These are phyloP conservation scores for Sebastes minor DNA, from an alignment of 2,797 vertebrate genomes.

Conservation along the genomic window DNA sequence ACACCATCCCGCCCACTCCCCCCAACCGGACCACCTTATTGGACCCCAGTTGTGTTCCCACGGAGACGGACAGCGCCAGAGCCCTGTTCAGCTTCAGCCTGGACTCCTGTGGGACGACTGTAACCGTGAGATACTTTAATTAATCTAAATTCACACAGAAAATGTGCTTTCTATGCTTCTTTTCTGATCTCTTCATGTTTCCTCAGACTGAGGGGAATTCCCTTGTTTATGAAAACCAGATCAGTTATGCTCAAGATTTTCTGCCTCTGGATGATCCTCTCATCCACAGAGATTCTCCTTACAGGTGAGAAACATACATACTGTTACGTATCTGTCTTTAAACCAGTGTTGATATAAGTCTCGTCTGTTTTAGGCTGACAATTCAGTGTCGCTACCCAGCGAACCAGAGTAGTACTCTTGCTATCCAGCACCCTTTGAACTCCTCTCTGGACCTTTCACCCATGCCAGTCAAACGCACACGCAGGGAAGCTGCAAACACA, in stretches of 20 bases:
- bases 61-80: constrained; percentile 68
- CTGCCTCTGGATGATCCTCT: constrained; percentile 55
- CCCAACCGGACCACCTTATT: constrained; percentile 78
- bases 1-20: constrained; percentile 71
- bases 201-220: constrained; percentile 73
- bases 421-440: constrained; percentile 8
- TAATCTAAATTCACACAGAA: not conserved
- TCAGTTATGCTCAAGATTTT: constrained; percentile 74
- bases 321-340: not conserved
- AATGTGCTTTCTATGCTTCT: rapidly evolving
- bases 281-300: constrained; percentile 80
- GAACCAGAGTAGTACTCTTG: constrained; percentile 53
- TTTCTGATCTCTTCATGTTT: constrained; percentile 1
- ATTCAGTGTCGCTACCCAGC: constrained; percentile 79
- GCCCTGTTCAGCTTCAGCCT: constrained; percentile 81
- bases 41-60: constrained; percentile 77
- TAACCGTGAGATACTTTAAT: constrained; percentile 53
- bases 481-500: constrained; percentile 5
- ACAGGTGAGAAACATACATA: constrained; percentile 67
- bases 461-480: not conserved
- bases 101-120: constrained; percentile 78
- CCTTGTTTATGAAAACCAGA: constrained; percentile 85
- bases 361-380: constrained; percentile 67
- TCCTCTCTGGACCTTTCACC: not conserved
- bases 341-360: not conserved